Evolutionary conservation across 2,797 vertebrate species (phyloP), one percentile per base, ranked within the genome.

Genomic region (Scyliorhinus canicula): DNA sequence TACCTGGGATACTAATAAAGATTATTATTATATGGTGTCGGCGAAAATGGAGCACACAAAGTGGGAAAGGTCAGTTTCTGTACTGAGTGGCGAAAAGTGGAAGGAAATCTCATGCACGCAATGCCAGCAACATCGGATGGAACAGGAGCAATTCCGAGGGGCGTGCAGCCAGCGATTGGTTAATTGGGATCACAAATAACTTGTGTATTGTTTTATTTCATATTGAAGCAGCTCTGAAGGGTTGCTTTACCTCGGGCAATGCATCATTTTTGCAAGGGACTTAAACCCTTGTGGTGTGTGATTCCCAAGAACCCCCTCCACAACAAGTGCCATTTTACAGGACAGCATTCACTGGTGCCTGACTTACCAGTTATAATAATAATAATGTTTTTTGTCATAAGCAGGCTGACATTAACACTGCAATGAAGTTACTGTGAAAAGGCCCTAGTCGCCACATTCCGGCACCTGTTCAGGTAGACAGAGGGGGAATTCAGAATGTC

Each of bases 71-170:
- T 14, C 44, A 24, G 16, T 26, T 84, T 84, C 44, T 44, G 40
- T 44, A 84, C 9, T 1, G 3, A 4, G 11, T 77, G 16, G 3
- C 19, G 40, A 84, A 50, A 77, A 40, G 35, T n/a, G n/a, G 31
- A 28, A 3, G 4, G 74, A 77, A n/a, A 77, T 31, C 35, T 35
- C 28, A 3, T 12, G 35, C 4, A 77, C 31, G 40, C 44, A 84
- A 4, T 74, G 31, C 71, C 11, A 1, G 0, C 2, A n/a, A n/a
- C 3, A 1, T n/a, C 44, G 0, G 1, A 44, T 47, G 6, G 40
- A 44, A 6, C 19, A 26, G 79, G 19, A 84, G 44, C 79, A 84
- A 14, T n/a, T 74, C 7, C 26, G 11, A 82, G 16, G 31, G 19
- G 26, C 7, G 47, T 47, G 21, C 7, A 1, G 21, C 21, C 74